A percentile compares a stretch with the other conserved stretches of the same genome.
These are phyloP conservation scores for Poecilia latipinna DNA, from an alignment of 2,113 vertebrate species.

Conservation along the genomic window DNA sequence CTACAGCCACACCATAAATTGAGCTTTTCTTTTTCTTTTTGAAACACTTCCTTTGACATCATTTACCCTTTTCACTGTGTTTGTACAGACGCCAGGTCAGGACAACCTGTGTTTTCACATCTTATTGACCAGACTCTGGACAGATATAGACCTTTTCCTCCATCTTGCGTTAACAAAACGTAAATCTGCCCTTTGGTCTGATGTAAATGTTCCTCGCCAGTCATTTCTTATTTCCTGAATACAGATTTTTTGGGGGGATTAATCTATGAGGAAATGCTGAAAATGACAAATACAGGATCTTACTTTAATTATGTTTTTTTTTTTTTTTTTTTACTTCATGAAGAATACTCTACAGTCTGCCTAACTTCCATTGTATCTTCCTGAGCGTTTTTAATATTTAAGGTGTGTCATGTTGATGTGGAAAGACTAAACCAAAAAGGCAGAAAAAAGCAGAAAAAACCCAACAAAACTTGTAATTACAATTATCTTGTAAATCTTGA, in stretches of 20 bases:
- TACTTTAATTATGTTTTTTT: not conserved
- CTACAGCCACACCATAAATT: not conserved
- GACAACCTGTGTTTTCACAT: not conserved
- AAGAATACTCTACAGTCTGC: not conserved
- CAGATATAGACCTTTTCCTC: not conserved
- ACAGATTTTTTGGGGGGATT: too few relatives aligned
- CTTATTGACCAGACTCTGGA: constrained; percentile 1
- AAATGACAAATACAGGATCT: too few relatives aligned
- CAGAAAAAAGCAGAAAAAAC: too few relatives aligned
- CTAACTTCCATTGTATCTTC: too few relatives aligned
- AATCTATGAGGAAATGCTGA: too few relatives aligned
- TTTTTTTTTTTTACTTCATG: not conserved
- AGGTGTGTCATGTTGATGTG: too few relatives aligned
- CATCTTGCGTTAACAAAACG: not conserved
- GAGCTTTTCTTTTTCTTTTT: not conserved
- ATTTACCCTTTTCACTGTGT: not conserved
- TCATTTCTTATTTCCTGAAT: not conserved
- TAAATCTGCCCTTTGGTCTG: not conserved
- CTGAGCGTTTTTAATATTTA: too few relatives aligned
- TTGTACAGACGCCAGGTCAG: not conserved
- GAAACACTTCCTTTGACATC: not conserved
- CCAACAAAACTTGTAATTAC: too few relatives aligned
- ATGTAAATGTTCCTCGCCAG: not conserved
- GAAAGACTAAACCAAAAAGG: too few relatives aligned
- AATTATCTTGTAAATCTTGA: too few relatives aligned